Evolutionary conservation across 2,888 invertebrate species (phyloP).

Genomic region (Odontocerum albicorne): DNA sequence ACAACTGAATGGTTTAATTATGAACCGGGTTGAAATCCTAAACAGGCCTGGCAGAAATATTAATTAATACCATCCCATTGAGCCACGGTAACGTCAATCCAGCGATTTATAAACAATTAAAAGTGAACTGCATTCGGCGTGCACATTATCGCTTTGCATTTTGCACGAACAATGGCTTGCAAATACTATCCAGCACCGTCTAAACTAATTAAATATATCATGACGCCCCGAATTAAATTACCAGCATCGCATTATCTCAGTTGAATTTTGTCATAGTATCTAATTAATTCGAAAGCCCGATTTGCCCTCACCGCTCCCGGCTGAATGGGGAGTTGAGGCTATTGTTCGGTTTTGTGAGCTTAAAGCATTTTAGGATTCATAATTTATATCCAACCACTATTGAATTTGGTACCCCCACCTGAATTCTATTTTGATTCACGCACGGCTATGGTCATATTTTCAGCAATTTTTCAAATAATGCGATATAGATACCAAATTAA

Average conservation of each 20-base stretch:
- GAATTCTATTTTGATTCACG: no score
- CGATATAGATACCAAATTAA: no score
- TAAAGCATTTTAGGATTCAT: conserved; percentile 34
- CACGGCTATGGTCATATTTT: no score
- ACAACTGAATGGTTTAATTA: no score
- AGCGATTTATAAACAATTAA: conserved; percentile 13
- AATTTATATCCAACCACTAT: conserved; percentile 28
- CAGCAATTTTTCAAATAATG: no score
- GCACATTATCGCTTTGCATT: conserved; percentile 14
- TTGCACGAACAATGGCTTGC: conserved; percentile 8
- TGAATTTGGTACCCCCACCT: no score
- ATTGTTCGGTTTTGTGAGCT: conserved; percentile 30
- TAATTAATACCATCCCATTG: no score
- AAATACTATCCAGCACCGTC: conserved; percentile 9
- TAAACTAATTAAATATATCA: conserved; percentile 28
- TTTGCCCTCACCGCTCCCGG: conserved; percentile 15
- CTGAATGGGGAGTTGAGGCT: conserved; percentile 11
- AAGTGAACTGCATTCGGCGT: conserved; percentile 1
- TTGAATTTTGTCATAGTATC: conserved; percentile 33
- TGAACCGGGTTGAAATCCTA: no score
- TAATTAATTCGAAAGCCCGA: conserved; percentile 28
- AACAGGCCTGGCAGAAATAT: no score
- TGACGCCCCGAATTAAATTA: conserved; percentile 23
- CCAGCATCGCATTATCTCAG: conserved; percentile 23
- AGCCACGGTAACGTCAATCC: conserved; percentile 3